Evolutionary conservation across 2,888 invertebrate species (phyloP).

Genomic region (Nephrotoma flavescens): DNA sequence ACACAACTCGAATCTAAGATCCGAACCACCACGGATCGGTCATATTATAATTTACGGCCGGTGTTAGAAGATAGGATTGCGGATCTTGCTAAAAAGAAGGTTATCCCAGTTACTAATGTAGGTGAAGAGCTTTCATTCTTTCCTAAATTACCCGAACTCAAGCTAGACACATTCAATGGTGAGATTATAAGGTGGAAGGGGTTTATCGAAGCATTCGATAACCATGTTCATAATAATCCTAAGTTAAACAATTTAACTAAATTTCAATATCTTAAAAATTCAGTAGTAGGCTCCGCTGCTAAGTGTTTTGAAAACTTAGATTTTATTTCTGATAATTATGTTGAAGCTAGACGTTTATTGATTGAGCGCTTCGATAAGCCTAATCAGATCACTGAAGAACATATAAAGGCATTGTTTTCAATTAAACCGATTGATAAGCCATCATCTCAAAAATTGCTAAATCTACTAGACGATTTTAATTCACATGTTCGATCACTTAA

Average conservation of each 20-base stretch:
- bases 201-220: neutral
- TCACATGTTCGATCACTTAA: neutral
- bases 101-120: too few species aligned
- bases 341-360: neutral
- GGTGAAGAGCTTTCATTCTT: too few species aligned
- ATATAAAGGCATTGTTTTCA: neutral
- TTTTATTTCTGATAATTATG: neutral
- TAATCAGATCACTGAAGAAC: neutral
- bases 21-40: too few species aligned
- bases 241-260: neutral
- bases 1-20: too few species aligned
- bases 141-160: too few species aligned
- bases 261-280: neutral
- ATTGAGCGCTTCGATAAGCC: neutral
- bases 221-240: neutral
- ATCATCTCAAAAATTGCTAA: neutral
- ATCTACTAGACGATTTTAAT: neutral
- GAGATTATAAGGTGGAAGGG: neutral
- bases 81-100: too few species aligned
- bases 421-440: neutral
- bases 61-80: too few species aligned
- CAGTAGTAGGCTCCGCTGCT: neutral
- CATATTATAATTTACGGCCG: too few species aligned
- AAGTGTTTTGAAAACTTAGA: neutral
- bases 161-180: neutral